A percentile compares a stretch with the other conserved stretches of the same genome.
Evolutionary conservation across 2,797 vertebrate genomes (phyloP).

Genomic region (Mionectes olivaceus): DNA sequence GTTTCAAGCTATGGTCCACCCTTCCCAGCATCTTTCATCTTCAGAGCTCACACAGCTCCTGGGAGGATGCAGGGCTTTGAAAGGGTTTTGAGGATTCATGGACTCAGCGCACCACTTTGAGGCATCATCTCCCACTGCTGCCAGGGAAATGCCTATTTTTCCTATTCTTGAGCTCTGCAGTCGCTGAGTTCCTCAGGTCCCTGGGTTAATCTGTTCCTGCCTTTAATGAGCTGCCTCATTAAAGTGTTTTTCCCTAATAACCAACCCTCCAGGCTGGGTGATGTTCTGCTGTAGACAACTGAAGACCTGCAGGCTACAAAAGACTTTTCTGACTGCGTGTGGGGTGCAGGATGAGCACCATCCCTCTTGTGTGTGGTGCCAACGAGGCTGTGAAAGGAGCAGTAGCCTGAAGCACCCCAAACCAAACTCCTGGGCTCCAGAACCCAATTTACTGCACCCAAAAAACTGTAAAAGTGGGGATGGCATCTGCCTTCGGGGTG

Average conservation of each 20-base stretch:
- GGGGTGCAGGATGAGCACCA: not conserved
- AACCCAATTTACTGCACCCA: not conserved
- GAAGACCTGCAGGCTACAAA: slow-evolving; percentile 27
- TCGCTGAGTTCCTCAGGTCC: not conserved
- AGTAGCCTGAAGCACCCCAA: not conserved
- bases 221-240: slow-evolving; percentile 63
- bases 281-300: not conserved
- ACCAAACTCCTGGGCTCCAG: not conserved
- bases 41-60: not conserved
- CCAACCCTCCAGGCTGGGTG: not conserved
- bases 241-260: slow-evolving; percentile 56
- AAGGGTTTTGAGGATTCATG: slow-evolving; percentile 22
- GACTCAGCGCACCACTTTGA: slow-evolving; percentile 38
- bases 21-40: not conserved
- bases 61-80: slow-evolving; percentile 26
- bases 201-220: slow-evolving; percentile 50
- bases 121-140: slow-evolving; percentile 1
- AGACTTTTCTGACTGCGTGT: not conserved
- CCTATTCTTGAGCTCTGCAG: not conserved
- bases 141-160: not conserved
- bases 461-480: not conserved
- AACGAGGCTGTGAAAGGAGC: not conserved
- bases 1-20: not conserved
- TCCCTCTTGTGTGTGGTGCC: not conserved
- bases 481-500: not conserved